Base-by-base conservation (phyloP, 2,888 invertebrate species). In the Creontiades dilutus region DNA sequence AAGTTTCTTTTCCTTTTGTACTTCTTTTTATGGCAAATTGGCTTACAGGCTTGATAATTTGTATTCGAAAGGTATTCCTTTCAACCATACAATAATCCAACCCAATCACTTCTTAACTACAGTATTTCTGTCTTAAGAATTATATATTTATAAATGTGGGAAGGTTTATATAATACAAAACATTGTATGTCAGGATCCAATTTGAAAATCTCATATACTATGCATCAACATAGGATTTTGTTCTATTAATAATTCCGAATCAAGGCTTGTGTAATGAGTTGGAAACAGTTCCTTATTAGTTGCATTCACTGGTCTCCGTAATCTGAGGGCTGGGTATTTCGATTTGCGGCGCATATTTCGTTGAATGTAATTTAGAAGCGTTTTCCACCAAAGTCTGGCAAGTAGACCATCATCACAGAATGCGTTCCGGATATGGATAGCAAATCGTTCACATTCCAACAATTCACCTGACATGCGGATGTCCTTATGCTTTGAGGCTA, bases 341-440 rank as follows among this genome's bases (percentile, higher is more conserved):
- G 78, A 80, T 47, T 90, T 90, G 47, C 86, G 52, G 23, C 78
- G 90, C 47, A 90, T 57, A 55, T 90, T 68, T 46, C 86, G 46
- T 52, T 85, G 47, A 13, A 91, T 84, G 48, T 90, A 82, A n/a
- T 61, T 82, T 19, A 90, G 75, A 13, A 91, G 85, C 27, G 57
- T 86, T 61, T 91, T 91, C 91, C 91, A 91, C 91, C 91, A 91
- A 14, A 90, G 89, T 81, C 89, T 91, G 7, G 91, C 80, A 7
- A 90, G 82, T 0, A 88, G 61, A 27, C 82, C 86, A 37, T 86
- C 87, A 28, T 87, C 88, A 46, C 82, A 87, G 37, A 82, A 88
- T 3, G 81, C 87, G n/a, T 88, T 78, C 16, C 86, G 52, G 23
- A 87, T 48, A 68, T 88, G 82, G 16, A 55, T 48, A 7, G 23